These are phyloP conservation scores for Epinephelus cyanopodus DNA, from an alignment of 2,113 vertebrate species.

Conservation along the genomic window DNA sequence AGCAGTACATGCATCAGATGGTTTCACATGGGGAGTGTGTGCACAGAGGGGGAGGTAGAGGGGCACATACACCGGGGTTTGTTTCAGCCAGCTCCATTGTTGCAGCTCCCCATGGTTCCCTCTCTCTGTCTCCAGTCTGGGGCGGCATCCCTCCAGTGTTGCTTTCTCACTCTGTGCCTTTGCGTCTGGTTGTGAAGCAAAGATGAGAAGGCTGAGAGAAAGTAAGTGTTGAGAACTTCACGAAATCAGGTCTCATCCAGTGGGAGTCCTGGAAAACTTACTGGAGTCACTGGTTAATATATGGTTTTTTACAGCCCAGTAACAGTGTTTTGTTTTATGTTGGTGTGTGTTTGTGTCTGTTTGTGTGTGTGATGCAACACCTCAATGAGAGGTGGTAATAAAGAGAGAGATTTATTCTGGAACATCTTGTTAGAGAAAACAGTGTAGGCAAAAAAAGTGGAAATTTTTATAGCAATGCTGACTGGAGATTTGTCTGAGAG, in stretches of 20 bases:
- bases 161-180: slow-evolving; percentile 30
- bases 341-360: background rate
- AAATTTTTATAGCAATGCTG: background rate
- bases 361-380: slow-evolving; percentile 16
- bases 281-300: slow-evolving; percentile 3
- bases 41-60: slow-evolving; percentile 62
- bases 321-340: background rate
- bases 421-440: background rate
- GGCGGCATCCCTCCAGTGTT: slow-evolving; percentile 53
- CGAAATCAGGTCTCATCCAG: slow-evolving; percentile 18
- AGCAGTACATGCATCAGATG: slow-evolving; percentile 85
- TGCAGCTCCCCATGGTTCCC: slow-evolving; percentile 82
- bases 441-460: background rate
- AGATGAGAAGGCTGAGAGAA: slow-evolving; percentile 11
- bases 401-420: background rate
- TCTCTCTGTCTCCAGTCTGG: slow-evolving; percentile 82
- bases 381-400: background rate
- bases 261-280: background rate
- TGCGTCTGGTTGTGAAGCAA: slow-evolving; percentile 41
- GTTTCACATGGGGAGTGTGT: slow-evolving; percentile 79
- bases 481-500: background rate
- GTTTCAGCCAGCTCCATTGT: slow-evolving; percentile 83
- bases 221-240: slow-evolving; percentile 23
- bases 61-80: slow-evolving; percentile 77
- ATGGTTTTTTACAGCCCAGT: background rate